Percentiles rank a stretch among this genome's conserved stretches.
Evolutionary conservation across 1,140 invertebrate genomes (phyloP).

Genomic region (Papilio dardanus): DNA sequence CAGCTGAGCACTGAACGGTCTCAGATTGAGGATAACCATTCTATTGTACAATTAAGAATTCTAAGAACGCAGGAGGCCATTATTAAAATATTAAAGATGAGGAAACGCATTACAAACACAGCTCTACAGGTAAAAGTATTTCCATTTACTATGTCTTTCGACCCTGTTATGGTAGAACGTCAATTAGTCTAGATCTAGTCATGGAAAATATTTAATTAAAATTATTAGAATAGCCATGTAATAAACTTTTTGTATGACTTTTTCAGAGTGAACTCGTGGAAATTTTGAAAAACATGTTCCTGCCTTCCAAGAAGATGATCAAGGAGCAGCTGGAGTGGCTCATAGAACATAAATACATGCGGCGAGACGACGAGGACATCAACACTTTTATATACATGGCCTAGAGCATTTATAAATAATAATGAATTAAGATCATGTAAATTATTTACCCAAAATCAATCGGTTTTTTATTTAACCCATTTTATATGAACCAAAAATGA

Average conservation of each 20-base stretch:
- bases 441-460: constrained; percentile 62
- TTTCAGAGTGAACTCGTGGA: constrained; percentile 95
- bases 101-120: constrained; percentile 96
- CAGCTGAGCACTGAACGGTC: constrained; percentile 97
- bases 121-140: constrained; percentile 88
- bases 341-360: constrained; percentile 99
- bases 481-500: constrained; percentile 19
- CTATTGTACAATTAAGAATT: constrained; percentile 97
- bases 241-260: not conserved
- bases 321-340: constrained; percentile 99
- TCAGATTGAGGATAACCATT: constrained; percentile 98
- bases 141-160: constrained; percentile 13
- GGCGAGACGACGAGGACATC: constrained; percentile 97
- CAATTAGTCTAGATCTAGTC: too few species aligned
- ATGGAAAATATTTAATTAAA: too few species aligned
- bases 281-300: constrained; percentile 99
- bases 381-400: constrained; percentile 99
- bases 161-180: not conserved
- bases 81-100: constrained; percentile 99
- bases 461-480: constrained; percentile 1
- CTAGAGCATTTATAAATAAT: constrained; percentile 54
- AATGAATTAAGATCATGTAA: constrained; percentile 67
- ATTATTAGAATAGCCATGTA: not conserved
- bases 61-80: constrained; percentile 97
- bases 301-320: constrained; percentile 99